These are phyloP conservation scores for Lissonota sp. DNA, from an alignment of 2,888 invertebrate genomes.

Conservation along the genomic window DNA sequence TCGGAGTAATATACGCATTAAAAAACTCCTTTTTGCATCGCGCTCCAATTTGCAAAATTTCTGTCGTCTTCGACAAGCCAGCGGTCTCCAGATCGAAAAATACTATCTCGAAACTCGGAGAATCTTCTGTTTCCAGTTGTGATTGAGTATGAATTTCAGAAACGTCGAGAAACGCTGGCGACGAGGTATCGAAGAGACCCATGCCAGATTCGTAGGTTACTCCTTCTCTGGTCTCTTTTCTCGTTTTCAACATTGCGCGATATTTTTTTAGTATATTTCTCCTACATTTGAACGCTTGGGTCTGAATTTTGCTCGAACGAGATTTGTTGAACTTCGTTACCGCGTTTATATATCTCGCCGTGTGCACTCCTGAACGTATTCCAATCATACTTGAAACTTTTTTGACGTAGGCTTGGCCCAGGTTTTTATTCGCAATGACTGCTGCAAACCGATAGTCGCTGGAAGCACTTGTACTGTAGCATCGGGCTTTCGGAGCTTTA, in stretches of 20 bases:
- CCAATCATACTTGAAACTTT: no score
- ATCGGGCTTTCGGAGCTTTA: no score
- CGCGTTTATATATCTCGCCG: slow-evolving; percentile 15
- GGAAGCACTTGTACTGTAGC: no score
- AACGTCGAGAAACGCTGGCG: slow-evolving; percentile 4
- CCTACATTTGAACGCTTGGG: slow-evolving; percentile 34
- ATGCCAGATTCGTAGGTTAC: slow-evolving; percentile 27
- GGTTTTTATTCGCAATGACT: no score
- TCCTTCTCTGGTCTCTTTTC: slow-evolving; percentile 47
- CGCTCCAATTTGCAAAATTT: slow-evolving; percentile 61
- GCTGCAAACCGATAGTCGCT: no score
- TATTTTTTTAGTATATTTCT: slow-evolving; percentile 32
- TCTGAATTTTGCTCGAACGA: slow-evolving; percentile 26
- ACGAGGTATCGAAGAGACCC: slow-evolving; percentile 24
- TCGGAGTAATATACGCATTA: slow-evolving; percentile 57
- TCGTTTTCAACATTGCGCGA: slow-evolving; percentile 35
- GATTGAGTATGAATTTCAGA: slow-evolving; percentile 13
- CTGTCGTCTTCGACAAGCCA: slow-evolving; percentile 37
- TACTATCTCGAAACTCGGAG: slow-evolving; percentile 31
- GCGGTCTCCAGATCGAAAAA: slow-evolving; percentile 59
- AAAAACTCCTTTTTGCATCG: slow-evolving; percentile 34
- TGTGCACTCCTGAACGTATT: no score
- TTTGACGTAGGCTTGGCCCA: no score
- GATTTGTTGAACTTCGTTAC: slow-evolving; percentile 21
- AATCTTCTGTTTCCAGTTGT: slow-evolving; percentile 9